These are phyloP conservation scores for Girardinichthys multiradiatus DNA, from an alignment of 2,113 vertebrate species.

Conservation along the genomic window DNA sequence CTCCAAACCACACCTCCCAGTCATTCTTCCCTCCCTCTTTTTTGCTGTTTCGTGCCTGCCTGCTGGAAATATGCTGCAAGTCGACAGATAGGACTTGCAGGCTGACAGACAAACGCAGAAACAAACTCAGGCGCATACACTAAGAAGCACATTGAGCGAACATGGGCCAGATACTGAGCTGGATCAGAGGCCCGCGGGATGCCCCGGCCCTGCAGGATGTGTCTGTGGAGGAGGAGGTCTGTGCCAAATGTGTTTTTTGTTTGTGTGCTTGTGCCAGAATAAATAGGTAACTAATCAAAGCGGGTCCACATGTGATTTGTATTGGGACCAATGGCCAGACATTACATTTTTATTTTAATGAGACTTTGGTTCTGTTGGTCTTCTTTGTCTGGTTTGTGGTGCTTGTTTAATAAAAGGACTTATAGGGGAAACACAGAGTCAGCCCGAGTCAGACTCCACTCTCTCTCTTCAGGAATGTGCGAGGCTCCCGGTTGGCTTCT, in stretches of 20 bases:
- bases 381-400: conserved; percentile 3
- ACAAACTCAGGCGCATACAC: conserved; percentile 31
- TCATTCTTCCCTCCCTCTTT: conserved; percentile 11
- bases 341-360: background rate
- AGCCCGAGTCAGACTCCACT: conserved; percentile 13
- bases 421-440: conserved; percentile 48
- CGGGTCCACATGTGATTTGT: conserved; percentile 53
- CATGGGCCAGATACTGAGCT: conserved; percentile 82
- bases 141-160: conserved; percentile 49
- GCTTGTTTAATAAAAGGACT: conserved; percentile 12
- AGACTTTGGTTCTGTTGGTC: background rate
- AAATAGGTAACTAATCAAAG: conserved; percentile 13
- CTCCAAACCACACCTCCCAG: conserved; percentile 39
- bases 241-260: conserved; percentile 39
- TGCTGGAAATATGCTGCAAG: conserved; percentile 72
- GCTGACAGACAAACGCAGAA: conserved; percentile 41
- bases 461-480: conserved; percentile 70
- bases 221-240: conserved; percentile 80
- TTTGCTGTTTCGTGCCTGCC: conserved; percentile 25
- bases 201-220: conserved; percentile 66
- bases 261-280: conserved; percentile 7
- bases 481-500: conserved; percentile 42
- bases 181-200: conserved; percentile 76
- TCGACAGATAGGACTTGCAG: conserved; percentile 55
- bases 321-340: conserved; percentile 7